These are phyloP conservation scores for Andrena bicolor DNA, from an alignment of 2,888 invertebrate genomes.

Conservation along the genomic window DNA sequence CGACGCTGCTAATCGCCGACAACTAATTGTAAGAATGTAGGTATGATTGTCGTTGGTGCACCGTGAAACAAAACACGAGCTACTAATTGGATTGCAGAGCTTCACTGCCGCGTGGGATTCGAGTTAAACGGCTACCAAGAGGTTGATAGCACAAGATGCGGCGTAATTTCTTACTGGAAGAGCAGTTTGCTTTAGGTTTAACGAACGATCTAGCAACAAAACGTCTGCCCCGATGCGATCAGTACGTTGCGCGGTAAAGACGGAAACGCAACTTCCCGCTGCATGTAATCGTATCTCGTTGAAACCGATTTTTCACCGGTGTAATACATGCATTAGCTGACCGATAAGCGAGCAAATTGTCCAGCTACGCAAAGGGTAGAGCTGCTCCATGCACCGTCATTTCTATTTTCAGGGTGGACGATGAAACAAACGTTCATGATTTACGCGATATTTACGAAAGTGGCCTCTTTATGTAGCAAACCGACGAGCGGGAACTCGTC, in stretches of 20 bases:
- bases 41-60: not conserved
- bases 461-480: not conserved
- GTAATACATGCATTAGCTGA: no score
- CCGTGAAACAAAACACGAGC: not conserved
- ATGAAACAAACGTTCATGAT: not conserved
- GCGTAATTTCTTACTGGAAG: not conserved
- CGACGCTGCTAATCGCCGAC: conserved; percentile 12
- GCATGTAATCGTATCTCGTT: no score
- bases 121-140: not conserved
- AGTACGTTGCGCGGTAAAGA: no score
- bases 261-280: no score
- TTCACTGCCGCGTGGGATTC: not conserved
- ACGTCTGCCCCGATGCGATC: no score
- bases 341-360: no score
- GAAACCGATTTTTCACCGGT: no score
- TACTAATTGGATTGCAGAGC: conserved; percentile 24
- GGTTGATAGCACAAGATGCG: not conserved
- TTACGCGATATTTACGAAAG: not conserved
- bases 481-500: not conserved
- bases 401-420: not conserved
- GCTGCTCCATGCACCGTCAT: not conserved
- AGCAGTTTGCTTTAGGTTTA: not conserved
- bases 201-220: no score
- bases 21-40: not conserved
- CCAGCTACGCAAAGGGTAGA: no score